Conservation (phyloP, 2,888 invertebrate species). For the Vanessa cardui region DNA sequence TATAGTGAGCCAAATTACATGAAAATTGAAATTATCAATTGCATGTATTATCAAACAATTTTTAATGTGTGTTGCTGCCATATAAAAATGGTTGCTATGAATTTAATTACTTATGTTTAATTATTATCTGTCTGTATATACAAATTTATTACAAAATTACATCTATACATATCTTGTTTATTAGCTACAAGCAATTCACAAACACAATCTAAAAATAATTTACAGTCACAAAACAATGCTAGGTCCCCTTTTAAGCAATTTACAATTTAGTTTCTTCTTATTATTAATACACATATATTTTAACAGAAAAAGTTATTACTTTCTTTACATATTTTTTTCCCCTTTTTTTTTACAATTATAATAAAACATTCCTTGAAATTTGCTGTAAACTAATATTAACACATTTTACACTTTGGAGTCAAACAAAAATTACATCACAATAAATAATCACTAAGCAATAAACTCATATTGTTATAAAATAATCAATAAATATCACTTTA, state of each 20-base stretch:
- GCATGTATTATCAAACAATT: constrained; percentile 42
- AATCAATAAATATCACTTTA: constrained; percentile 15
- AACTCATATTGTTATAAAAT: constrained; percentile 9
- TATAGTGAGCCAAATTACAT: constrained; percentile 58
- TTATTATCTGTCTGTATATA: constrained; percentile 67
- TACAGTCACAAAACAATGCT: constrained; percentile 28
- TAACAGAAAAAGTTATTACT: background rate
- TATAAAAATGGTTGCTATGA: constrained; percentile 51
- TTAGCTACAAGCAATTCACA: constrained; percentile 44
- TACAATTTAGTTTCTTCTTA: background rate
- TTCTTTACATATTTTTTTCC: background rate
- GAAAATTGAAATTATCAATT: constrained; percentile 47
- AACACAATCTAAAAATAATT: constrained; percentile 39
- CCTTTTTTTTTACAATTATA: background rate
- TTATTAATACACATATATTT: background rate
- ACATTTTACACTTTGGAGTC: constrained; percentile 16
- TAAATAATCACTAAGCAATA: constrained; percentile 12
- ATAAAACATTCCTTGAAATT: constrained; percentile 11
- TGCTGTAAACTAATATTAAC: constrained; percentile 15
- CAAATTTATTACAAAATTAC: constrained; percentile 72
- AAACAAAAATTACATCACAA: constrained; percentile 16
- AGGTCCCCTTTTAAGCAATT: constrained; percentile 40
- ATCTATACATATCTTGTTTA: constrained; percentile 45
- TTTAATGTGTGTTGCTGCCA: constrained; percentile 48
- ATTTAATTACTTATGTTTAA: constrained; percentile 49